Evolutionary conservation across 2,888 invertebrate genomes (phyloP), one percentile per base, ranked within the genome.

Genomic region (Leptinotarsa peninsularis): DNA sequence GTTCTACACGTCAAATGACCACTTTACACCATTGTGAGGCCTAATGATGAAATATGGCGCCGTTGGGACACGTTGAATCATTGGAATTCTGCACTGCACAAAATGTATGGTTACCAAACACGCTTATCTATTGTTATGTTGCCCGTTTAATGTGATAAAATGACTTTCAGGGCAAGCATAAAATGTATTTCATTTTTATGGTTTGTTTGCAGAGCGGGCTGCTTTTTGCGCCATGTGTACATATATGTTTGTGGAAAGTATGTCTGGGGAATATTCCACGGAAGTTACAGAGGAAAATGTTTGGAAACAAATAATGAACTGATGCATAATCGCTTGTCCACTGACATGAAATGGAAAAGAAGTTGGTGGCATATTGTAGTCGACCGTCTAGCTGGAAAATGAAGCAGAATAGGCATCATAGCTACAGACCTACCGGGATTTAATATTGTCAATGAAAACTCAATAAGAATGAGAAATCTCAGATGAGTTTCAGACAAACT

Each of bases 21-120:
- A 89, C 89, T 89, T 89, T 89, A 88, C 88, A 88, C 87, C 87
- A 85, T 89, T 89, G 89, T 86, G 85, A 84, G 85, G 81, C 80
- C 85, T 89, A 90, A 90, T 89, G 89, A 89, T 89, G 89, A 90
- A 89, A 89, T 89, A 90, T 89, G 86, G 86, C 84, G 83, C 89
- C 86, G 83, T 81, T 83, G 89, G 89, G 89, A 89, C 82, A 79
- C 81, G 83, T 79, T 89, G 89, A 89, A 89, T 89, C 89, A 90
- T 90, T 86, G 86, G 87, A 86, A 86, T 84, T 82, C 82, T 79
- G 81, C 79, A 80, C 79, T 80, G 78, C 80, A 73, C 68, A 58
- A 73, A 69, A 76, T 75, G 68, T 77, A 76, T 74, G 73, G 76
- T 74, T 63, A 63, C 63, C 63, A 63, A 67, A 67, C 67, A 27